Conservation (phyloP, 2,797 vertebrate genomes). For the Pyrrhura leucotis region DNA sequence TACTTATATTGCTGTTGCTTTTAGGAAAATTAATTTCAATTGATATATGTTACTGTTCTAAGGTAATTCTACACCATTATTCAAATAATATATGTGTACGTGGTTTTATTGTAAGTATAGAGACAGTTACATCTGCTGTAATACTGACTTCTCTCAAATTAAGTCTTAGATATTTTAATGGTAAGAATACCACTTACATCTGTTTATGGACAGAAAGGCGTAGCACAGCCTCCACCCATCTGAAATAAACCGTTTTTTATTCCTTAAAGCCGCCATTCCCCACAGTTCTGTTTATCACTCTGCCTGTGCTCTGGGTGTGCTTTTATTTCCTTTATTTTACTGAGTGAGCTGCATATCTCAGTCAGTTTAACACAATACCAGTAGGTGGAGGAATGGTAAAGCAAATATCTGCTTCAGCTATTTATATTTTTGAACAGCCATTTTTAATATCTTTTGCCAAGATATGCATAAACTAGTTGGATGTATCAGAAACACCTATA, state of each 20-base stretch:
- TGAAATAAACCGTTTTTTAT: not conserved
- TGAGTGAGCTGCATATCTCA: not conserved
- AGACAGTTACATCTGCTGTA: not conserved
- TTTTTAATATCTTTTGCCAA: constrained; percentile 43
- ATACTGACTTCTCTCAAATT: not conserved
- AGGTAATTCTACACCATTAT: not conserved
- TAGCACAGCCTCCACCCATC: not conserved
- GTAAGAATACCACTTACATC: not conserved
- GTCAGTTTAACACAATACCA: constrained; percentile 69
- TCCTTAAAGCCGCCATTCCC: not conserved
- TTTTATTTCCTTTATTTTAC: not conserved
- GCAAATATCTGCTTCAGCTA: constrained; percentile 61
- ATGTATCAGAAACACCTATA: not conserved
- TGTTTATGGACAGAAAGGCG: not conserved
- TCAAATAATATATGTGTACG: not conserved
- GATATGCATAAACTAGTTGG: constrained; percentile 55
- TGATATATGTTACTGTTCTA: not conserved
- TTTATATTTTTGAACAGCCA: constrained; percentile 14
- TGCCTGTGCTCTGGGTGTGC: not conserved
- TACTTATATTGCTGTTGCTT: not conserved
- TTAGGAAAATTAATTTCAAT: not conserved
- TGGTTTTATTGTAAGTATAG: not conserved
- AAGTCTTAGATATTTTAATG: not conserved
- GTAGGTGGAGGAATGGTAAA: constrained; percentile 82
- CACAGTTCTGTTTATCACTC: not conserved